Conservation (phyloP, 2,888 invertebrate species). For the Trissolcus japonicus region DNA sequence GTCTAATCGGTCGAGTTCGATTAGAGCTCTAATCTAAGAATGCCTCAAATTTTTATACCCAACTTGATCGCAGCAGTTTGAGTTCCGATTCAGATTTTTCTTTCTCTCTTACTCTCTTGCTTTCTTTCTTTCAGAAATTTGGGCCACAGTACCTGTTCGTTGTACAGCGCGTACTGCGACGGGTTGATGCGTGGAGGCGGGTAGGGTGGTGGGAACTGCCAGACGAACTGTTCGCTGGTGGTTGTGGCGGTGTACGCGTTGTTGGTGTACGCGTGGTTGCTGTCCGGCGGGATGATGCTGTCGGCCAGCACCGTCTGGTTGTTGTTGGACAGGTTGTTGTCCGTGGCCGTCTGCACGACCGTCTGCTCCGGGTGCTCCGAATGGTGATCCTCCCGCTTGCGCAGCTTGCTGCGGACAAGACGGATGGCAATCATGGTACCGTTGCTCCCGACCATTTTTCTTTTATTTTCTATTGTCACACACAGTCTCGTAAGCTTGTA, state of each 20-base stretch:
- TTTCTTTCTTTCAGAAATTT: neutral
- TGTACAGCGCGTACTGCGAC: conserved; percentile 85
- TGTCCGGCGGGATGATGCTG: conserved; percentile 29
- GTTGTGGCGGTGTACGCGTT: conserved; percentile 66
- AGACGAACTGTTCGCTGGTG: conserved; percentile 81
- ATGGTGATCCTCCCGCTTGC: conserved; percentile 89
- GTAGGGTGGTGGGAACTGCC: conserved; percentile 88
- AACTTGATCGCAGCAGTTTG: too few species aligned
- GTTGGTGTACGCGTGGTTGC: conserved; percentile 70
- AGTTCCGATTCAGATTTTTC: too few species aligned
- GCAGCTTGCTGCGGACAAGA: conserved; percentile 93
- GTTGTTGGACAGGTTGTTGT: conserved; percentile 42
- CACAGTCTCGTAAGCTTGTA: conserved; percentile 70
- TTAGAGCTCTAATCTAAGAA: neutral
- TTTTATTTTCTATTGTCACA: conserved; percentile 74
- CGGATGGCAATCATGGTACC: conserved; percentile 92
- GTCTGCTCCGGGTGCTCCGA: conserved; percentile 82
- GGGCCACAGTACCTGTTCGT: conserved; percentile 84
- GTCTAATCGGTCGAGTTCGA: neutral
- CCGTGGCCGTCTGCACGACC: conserved; percentile 80
- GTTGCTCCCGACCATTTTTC: conserved; percentile 91
- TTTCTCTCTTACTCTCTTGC: too few species aligned
- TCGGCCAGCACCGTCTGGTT: conserved; percentile 59
- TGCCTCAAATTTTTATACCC: too few species aligned
- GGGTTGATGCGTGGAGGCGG: conserved; percentile 78